Evolutionary conservation across 2,113 vertebrate genomes (phyloP), one percentile per base, ranked within the genome.

Genomic region (Chaenogobius annularis): DNA sequence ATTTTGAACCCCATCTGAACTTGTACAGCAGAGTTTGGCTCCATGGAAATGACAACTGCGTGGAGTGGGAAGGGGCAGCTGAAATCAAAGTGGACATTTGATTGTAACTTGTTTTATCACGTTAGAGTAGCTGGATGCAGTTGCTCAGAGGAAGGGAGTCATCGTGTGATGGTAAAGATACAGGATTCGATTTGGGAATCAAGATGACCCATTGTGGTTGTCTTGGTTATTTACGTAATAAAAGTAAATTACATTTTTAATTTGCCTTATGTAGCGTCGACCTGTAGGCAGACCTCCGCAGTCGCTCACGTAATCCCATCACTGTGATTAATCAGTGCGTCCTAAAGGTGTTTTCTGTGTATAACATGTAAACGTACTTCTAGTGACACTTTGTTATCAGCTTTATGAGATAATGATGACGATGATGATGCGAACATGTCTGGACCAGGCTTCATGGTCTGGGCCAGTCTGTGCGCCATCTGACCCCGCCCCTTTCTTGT

Each of bases 301-400:
- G 19, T 54, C 50, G 1, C n/a, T 20, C 50, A 17, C 7, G n/a
- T 54, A 54, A 54, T 19, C 17, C 50, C 9, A 54, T 54, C 50
- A 20, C 59, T n/a, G 40, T 62, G 14, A 17, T 6, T n/a, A 54
- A 54, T 54, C 50, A 54, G 50, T 8, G 50, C 4, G 19, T n/a
- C 19, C 65, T 14, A n/a, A 3, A 47, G 86, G 82, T 78, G 85
- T 90, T 92, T n/a, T n/a, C n/a, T n/a, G n/a, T n/a, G n/a, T n/a
- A n/a, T n/a, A n/a, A n/a, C n/a, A n/a, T n/a, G n/a, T n/a, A n/a
- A n/a, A n/a, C n/a, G n/a, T n/a, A n/a, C n/a, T n/a, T 84, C 88
- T 73, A 59, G 63, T 56, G 78, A 59, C 37, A 55, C 20, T 43
- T 15, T 4, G 31, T 37, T 58, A n/a, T 46, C 58, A 7, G 14